These are phyloP conservation scores for Pelmatolapia mariae DNA, from an alignment of 2,113 vertebrate species.

Conservation along the genomic window DNA sequence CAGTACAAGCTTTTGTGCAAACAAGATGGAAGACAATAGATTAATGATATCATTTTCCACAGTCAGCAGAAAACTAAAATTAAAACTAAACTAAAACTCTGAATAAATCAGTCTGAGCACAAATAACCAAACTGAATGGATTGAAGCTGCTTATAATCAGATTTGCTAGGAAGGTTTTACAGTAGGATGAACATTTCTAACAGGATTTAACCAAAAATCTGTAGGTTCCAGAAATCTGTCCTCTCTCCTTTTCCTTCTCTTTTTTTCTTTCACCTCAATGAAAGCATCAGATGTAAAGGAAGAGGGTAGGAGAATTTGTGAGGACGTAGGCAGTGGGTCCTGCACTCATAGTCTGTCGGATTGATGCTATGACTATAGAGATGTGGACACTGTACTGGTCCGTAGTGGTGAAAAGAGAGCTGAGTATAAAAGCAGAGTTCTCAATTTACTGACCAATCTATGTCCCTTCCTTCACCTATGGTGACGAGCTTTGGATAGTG, in stretches of 20 bases:
- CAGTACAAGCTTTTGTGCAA: too few relatives aligned
- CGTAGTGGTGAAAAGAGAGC: background rate
- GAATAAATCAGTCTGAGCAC: accelerated
- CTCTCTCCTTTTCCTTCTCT: background rate
- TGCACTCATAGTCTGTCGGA: accelerated
- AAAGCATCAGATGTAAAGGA: background rate
- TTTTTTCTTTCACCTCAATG: background rate
- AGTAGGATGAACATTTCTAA: background rate
- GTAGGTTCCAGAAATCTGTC: accelerated
- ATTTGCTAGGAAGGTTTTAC: background rate
- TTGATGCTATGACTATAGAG: background rate
- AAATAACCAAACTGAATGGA: background rate
- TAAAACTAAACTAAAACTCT: background rate
- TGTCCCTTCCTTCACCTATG: accelerated
- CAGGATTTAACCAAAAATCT: accelerated
- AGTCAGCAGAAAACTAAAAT: background rate
- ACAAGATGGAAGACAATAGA: background rate
- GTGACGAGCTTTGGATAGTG: background rate
- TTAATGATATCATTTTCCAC: background rate
- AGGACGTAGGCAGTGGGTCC: background rate
- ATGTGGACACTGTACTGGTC: background rate
- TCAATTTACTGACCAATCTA: background rate
- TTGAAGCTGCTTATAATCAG: background rate
- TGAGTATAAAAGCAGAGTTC: accelerated
- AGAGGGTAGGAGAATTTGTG: background rate